These are phyloP conservation scores for Cepphus grylle DNA, from an alignment of 2,113 vertebrate species.

Conservation along the genomic window DNA sequence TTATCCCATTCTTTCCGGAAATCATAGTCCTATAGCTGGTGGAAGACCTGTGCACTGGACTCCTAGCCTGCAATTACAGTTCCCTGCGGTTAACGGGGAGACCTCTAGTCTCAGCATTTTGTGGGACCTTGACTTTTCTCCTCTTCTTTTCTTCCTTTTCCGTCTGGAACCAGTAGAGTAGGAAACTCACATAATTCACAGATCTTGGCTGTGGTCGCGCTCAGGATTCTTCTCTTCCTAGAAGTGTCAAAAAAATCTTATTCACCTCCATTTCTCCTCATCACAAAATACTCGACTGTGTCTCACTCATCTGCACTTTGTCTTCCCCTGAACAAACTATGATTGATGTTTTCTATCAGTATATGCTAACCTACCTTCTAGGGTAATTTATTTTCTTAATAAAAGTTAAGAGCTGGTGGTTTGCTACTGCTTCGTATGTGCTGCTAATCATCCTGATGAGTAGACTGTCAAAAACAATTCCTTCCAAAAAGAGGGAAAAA, in stretches of 20 bases:
- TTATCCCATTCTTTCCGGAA: neutral
- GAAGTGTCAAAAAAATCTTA: neutral
- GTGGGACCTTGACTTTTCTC: neutral
- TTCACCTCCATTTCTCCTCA: neutral
- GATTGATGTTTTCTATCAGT: slow-evolving; percentile 60
- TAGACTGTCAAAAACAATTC: slow-evolving; percentile 22
- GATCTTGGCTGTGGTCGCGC: neutral
- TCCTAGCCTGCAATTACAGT: neutral
- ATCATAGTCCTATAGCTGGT: neutral
- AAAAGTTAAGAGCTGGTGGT: slow-evolving; percentile 47
- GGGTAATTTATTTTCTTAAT: slow-evolving; percentile 61
- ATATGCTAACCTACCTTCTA: slow-evolving; percentile 22
- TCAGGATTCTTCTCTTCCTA: neutral
- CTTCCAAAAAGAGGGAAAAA: neutral
- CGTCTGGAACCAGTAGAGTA: neutral
- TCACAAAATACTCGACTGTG: neutral
- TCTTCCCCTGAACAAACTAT: slow-evolving; percentile 33
- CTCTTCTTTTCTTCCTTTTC: neutral
- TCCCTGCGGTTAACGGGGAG: neutral
- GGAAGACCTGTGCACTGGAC: neutral
- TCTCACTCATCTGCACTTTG: neutral
- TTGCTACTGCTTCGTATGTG: neutral
- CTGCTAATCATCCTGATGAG: slow-evolving; percentile 38
- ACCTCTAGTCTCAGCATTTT: neutral
- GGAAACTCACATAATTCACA: neutral